Base-by-base conservation (phyloP, 2,888 invertebrate genomes). In the Neocrepidodera transversa region DNA sequence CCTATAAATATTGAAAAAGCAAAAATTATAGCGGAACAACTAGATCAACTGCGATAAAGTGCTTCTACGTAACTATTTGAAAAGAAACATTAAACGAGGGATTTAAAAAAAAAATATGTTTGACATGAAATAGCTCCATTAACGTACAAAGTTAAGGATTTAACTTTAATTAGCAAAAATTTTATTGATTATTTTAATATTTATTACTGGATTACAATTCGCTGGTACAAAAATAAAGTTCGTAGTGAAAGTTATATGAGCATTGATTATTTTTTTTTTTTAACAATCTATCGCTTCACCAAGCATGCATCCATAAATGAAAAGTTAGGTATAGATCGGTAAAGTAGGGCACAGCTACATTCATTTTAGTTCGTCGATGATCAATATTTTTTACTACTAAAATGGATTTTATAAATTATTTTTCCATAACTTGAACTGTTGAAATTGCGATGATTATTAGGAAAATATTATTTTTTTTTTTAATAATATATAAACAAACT, bases 331-430 rank as follows among this genome's bases (percentile, higher is more conserved):
- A 35, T 11, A 63, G 62, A 55, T 60, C 61, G 28, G 57, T 56
- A 60, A 68, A 64, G 62, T 67, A 65, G 65, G 65, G 35, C 50
- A 51, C 7, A 18, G 43, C 60, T 63, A 65, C 63, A 64, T 62
- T 63, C 57, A 52, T 58, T 50, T 50, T 40, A 30, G 57, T 50
- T 58, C 64, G 63, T 58, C 47, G 48, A 51, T 63, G 67, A 62
- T 69, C 68, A 63, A 69, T 69, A 68, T 66, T 68, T 70, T 69
- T 67, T 23, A 67, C 67, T 63, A 65, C 62, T 62, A 58, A 60
- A 64, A 66, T 68, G 61, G 64, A 66, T 63, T 64, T 61, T 64
- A 60, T 66, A 69, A 70, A 68, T 64, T 63, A 66, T 70, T 70
- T 68, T 66, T 69, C 67, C 68, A 71, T 70, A 71, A 71, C 3